Percentiles rank a stretch among this genome's conserved stretches.
Evolutionary conservation across 1,140 invertebrate genomes (phyloP).

Genomic region (Drosophila suzukii): DNA sequence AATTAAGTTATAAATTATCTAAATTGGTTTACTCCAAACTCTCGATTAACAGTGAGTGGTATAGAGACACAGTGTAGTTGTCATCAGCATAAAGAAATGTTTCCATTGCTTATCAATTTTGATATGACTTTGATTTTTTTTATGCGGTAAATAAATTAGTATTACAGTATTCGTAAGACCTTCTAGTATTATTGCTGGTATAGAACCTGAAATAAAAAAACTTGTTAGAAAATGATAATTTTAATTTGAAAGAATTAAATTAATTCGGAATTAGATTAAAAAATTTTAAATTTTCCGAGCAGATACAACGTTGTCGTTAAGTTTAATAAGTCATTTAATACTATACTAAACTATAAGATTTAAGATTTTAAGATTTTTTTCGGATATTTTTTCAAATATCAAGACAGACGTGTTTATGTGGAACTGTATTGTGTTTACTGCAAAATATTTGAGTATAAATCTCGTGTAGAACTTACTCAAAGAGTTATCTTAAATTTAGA

Average conservation of each 20-base stretch:
- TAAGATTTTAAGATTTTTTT: no score
- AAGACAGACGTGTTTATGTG: no score
- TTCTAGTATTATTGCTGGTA: neutral
- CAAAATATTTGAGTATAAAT: neutral
- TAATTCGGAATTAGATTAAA: no score
- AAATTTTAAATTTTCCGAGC: no score
- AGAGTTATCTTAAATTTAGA: neutral
- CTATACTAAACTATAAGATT: no score
- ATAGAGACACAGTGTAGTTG: neutral
- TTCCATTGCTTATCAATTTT: neutral
- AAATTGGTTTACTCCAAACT: neutral
- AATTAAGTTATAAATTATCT: conserved; percentile 10
- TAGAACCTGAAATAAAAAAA: neutral
- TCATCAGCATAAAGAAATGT: neutral
- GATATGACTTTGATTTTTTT: neutral
- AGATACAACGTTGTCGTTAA: no score
- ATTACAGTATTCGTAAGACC: neutral
- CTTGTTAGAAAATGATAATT: neutral
- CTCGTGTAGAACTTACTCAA: neutral
- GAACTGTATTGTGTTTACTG: no score
- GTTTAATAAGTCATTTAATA: no score
- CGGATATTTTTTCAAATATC: no score
- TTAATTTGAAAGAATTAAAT: no score
- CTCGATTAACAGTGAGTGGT: neutral
- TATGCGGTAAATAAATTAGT: neutral